phyloP scores from a whole-genome alignment of 2,797 vertebrate species.

The Poeciliopsis turneri region DNA sequence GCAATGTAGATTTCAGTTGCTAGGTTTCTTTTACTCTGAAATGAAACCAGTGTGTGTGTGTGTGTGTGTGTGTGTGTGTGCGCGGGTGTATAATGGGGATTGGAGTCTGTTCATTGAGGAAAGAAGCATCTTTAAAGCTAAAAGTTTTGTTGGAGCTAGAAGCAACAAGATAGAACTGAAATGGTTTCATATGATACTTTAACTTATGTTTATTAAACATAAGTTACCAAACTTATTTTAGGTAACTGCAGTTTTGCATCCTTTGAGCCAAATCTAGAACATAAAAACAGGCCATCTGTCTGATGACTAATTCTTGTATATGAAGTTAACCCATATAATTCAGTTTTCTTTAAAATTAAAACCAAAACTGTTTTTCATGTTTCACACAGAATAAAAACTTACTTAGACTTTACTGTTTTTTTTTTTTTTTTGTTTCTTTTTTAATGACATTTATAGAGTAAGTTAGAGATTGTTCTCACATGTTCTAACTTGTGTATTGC shows the following conservation, averaged over 20 bases:
- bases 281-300: neutral
- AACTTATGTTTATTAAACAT: neutral
- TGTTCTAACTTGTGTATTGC: neutral
- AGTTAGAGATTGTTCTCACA: neutral
- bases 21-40: conserved; percentile 58
- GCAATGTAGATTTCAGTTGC: conserved; percentile 9
- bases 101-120: conserved; percentile 3
- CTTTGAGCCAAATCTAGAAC: neutral
- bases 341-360: neutral
- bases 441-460: neutral
- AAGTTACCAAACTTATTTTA: neutral
- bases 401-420: neutral
- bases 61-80: neutral
- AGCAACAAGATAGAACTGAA: neutral
- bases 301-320: neutral
- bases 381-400: neutral
- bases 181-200: neutral
- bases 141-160: neutral
- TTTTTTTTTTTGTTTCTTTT: no score
- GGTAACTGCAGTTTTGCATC: neutral
- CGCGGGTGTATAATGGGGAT: neutral
- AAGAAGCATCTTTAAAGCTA: conserved; percentile 27
- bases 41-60: conserved; percentile 47
- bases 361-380: neutral
- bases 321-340: neutral